Evolutionary conservation across 2,797 vertebrate species (phyloP).

Genomic region (Zalophus californianus): DNA sequence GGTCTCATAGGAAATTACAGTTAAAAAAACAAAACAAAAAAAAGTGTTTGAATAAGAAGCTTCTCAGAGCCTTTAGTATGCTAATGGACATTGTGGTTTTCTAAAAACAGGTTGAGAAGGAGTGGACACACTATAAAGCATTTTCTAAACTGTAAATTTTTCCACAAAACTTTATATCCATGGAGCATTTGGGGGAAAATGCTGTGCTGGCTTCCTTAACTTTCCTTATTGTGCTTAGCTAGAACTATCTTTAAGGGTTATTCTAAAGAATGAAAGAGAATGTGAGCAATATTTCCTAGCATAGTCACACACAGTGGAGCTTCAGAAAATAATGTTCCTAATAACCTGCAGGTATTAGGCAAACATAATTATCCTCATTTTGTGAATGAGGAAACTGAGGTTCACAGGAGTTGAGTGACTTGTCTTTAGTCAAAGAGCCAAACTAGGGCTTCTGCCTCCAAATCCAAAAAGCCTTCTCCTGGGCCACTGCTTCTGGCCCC

Average conservation of each 20-base stretch:
- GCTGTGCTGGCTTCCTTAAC: neutral
- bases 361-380: neutral
- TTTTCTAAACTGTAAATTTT: neutral
- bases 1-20: neutral
- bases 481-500: neutral
- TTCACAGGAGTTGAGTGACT: neutral
- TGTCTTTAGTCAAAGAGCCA: neutral
- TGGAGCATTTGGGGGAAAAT: neutral
- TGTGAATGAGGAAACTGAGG: constrained; percentile 20
- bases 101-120: neutral
- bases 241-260: neutral
- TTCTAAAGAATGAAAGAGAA: neutral
- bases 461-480: neutral
- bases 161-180: neutral
- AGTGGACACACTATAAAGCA: neutral
- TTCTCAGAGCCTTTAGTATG: neutral
- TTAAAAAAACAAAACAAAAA: neutral
- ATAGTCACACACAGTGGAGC: neutral
- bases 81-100: neutral
- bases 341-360: neutral
- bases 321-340: neutral
- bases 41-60: neutral
- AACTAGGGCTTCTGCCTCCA: neutral
- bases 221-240: neutral
- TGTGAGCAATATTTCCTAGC: neutral